A percentile compares a stretch with the other conserved stretches of the same genome.
These are phyloP conservation scores for Folsomia candida DNA, from an alignment of 2,888 invertebrate genomes.

Conservation along the genomic window DNA sequence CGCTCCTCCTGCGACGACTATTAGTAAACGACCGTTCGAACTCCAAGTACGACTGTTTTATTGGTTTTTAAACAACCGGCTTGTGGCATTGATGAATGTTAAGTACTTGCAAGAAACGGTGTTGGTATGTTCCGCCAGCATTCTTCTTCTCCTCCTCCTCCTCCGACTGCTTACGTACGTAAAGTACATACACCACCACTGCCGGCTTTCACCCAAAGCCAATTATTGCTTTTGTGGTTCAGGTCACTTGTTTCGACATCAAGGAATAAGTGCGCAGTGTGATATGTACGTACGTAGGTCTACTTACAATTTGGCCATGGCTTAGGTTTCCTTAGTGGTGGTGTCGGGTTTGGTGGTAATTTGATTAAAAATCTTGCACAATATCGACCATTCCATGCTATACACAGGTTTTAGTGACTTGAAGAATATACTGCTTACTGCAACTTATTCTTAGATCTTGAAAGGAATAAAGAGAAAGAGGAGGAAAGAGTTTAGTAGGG, in stretches of 20 bases:
- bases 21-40: background rate
- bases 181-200: too few relatives aligned
- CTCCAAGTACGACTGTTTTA: constrained; percentile 10
- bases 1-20: too few relatives aligned
- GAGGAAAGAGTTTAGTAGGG: background rate
- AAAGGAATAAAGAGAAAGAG: background rate
- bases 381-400: background rate
- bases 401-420: background rate
- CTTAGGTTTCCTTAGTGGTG: background rate
- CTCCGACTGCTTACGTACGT: background rate
- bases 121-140: background rate
- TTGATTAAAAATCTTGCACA: background rate
- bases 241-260: background rate
- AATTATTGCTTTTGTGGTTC: background rate
- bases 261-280: background rate
- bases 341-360: constrained; percentile 1
- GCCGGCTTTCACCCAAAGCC: background rate
- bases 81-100: constrained; percentile 20
- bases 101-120: constrained; percentile 10
- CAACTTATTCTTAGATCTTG: background rate
- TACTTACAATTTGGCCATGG: background rate
- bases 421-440: background rate
- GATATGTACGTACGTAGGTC: background rate
- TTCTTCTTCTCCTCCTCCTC: background rate
- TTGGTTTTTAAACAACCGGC: constrained; percentile 17